Conservation (phyloP, 1,140 invertebrate genomes). For the Drosophila nigromelanica region DNA sequence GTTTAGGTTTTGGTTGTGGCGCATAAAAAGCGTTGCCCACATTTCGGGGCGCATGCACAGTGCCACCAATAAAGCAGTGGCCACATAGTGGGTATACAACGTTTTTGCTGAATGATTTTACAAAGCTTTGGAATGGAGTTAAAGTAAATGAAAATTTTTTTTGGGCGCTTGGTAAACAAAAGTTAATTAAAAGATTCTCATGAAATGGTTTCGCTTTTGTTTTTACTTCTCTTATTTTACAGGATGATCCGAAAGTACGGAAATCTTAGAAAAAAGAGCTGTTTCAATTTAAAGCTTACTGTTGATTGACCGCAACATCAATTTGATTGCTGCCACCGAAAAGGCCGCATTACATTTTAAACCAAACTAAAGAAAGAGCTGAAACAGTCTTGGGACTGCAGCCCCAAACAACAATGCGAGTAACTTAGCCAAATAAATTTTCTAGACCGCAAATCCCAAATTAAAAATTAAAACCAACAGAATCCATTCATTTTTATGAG, state of each 20-base stretch:
- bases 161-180: conserved; percentile 59
- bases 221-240: not conserved
- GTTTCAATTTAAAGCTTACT: conserved; percentile 23
- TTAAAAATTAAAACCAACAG: conserved; percentile 75
- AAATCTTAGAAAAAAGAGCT: conserved; percentile 7
- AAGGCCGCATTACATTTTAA: conserved; percentile 50
- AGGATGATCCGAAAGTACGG: conserved; percentile 1
- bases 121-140: conserved; percentile 14
- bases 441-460: conserved; percentile 49
- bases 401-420: conserved; percentile 14
- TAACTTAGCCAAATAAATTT: conserved; percentile 24
- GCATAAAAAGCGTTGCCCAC: conserved; percentile 30
- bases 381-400: conserved; percentile 21
- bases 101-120: conserved; percentile 24
- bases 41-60: conserved; percentile 8
- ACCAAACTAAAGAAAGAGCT: conserved; percentile 20
- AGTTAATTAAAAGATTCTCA: conserved; percentile 75
- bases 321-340: conserved; percentile 12
- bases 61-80: conserved; percentile 6
- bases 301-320: conserved; percentile 20
- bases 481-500: conserved; percentile 64
- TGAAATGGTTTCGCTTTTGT: conserved; percentile 12
- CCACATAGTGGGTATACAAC: not conserved
- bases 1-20: conserved; percentile 12
- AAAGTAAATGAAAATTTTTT: conserved; percentile 60